phyloP scores from a whole-genome alignment of 2,797 vertebrate species.

The Oophaga sylvatica region DNA sequence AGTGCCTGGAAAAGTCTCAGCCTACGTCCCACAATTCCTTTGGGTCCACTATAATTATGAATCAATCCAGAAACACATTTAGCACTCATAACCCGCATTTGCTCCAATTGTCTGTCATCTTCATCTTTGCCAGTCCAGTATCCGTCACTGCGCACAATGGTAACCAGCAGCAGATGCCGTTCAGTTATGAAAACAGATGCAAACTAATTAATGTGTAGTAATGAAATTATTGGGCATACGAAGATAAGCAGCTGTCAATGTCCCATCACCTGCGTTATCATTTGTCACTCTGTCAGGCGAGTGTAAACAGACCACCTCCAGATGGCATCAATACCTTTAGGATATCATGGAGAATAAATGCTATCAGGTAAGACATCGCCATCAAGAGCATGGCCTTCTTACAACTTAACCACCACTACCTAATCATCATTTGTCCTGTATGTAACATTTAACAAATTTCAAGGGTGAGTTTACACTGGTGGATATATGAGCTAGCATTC shows the following conservation, averaged over 20 bases:
- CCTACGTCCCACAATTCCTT: slow-evolving; percentile 48
- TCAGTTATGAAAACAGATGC: slow-evolving; percentile 68
- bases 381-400: neutral
- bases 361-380: neutral
- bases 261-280: slow-evolving; percentile 61
- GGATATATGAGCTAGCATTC: no score
- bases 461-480: neutral
- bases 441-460: neutral
- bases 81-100: slow-evolving; percentile 63
- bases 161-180: slow-evolving; percentile 70
- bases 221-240: slow-evolving; percentile 40
- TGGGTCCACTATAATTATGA: slow-evolving; percentile 65
- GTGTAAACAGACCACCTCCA: slow-evolving; percentile 57
- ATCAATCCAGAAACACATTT: slow-evolving; percentile 62
- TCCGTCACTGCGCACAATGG: slow-evolving; percentile 25
- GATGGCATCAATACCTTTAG: slow-evolving; percentile 52
- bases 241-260: slow-evolving; percentile 69
- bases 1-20: slow-evolving; percentile 18
- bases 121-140: slow-evolving; percentile 46
- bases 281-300: slow-evolving; percentile 64
- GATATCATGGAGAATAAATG: neutral
- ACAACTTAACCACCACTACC: neutral
- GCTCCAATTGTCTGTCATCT: slow-evolving; percentile 57
- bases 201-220: slow-evolving; percentile 66
- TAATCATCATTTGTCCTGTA: neutral